Base-by-base conservation (phyloP, 2,797 vertebrate species). In the Poecilia wingei region DNA sequence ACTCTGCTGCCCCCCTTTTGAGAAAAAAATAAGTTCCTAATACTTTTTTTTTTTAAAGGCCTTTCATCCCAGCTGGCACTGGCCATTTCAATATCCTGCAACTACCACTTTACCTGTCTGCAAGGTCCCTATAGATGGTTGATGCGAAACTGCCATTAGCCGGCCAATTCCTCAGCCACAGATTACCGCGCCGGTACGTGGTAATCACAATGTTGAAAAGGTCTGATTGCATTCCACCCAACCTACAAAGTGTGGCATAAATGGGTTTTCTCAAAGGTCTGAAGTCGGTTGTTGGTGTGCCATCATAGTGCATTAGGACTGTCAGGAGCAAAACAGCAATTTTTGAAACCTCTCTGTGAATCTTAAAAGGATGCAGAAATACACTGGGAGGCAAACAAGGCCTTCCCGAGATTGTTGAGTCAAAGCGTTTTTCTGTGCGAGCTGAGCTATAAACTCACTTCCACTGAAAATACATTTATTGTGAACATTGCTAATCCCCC, bases 271-370 rank as follows among this genome's bases (percentile, higher is more conserved):
- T 92, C 66, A 74, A 91, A 91, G 85, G 91, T 90, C 87, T 93
- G 85, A 86, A 70, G 84, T 89, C 49, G 88, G 85, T 89, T 90
- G 90, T 91, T 92, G 88, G 83, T 91, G 69, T 93, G 90, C 94
- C 91, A 93, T 94, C 89, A 94, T 90, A 92, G 92, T 93, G 92
- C 91, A 92, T 95, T 94, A 92, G 87, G 88, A 92, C 90, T 93
- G 92, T 94, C 93, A 94, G 76, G 82, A 77, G 86, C 85, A 91
- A 91, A 93, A 86, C 86, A 85, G 88, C 85, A 82, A 84, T 86
- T 90, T 92, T 89, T 87, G 77, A 88, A 92, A 86, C 86, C 90
- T 85, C 86, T 90, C 91, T 89, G 83, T 84, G 91, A 92, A 94
- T 92, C 87, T 89, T 92, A 90, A 93, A 92, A 89, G 86, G 92